Conservation (phyloP, 2,888 invertebrate species). For the Hyles lineata region DNA sequence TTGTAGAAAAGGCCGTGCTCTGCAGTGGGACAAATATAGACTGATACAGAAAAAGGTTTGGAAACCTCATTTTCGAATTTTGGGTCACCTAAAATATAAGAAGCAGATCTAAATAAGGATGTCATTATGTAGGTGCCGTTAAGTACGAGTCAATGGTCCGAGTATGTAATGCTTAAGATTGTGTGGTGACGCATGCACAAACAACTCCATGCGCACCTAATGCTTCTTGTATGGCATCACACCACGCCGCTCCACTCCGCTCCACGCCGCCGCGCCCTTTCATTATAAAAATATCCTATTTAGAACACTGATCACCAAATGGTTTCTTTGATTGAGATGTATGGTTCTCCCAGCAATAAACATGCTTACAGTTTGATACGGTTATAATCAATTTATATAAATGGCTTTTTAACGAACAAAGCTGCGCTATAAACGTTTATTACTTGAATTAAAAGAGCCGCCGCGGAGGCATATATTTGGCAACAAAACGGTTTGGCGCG, state of each 20-base stretch:
- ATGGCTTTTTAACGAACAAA: conserved; percentile 26
- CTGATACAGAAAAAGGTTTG: not conserved
- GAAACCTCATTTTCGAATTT: not conserved
- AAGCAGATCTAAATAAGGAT: conserved; percentile 44
- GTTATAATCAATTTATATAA: conserved; percentile 36
- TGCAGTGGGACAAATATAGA: not conserved
- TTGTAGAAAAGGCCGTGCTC: too few species aligned
- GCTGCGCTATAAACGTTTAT: conserved; percentile 16
- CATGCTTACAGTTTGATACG: conserved; percentile 44
- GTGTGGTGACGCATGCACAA: conserved; percentile 22
- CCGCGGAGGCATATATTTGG: not conserved
- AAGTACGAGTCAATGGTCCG: conserved; percentile 52
- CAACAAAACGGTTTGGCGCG: conserved; percentile 5
- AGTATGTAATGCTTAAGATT: conserved; percentile 32
- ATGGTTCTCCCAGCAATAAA: conserved; percentile 46
- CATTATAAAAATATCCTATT: conserved; percentile 35
- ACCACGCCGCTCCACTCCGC: not conserved
- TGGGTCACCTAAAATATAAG: conserved; percentile 39
- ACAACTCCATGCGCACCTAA: conserved; percentile 16
- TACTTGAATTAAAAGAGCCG: not conserved
- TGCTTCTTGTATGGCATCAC: not conserved
- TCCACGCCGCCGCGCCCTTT: too few species aligned
- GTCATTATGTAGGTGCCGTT: conserved; percentile 54
- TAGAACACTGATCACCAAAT: conserved; percentile 46
- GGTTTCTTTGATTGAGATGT: conserved; percentile 47